A percentile compares a stretch with the other conserved stretches of the same genome.
These are phyloP conservation scores for Falcunculus frontatus DNA, from an alignment of 2,113 vertebrate species.

Conservation along the genomic window DNA sequence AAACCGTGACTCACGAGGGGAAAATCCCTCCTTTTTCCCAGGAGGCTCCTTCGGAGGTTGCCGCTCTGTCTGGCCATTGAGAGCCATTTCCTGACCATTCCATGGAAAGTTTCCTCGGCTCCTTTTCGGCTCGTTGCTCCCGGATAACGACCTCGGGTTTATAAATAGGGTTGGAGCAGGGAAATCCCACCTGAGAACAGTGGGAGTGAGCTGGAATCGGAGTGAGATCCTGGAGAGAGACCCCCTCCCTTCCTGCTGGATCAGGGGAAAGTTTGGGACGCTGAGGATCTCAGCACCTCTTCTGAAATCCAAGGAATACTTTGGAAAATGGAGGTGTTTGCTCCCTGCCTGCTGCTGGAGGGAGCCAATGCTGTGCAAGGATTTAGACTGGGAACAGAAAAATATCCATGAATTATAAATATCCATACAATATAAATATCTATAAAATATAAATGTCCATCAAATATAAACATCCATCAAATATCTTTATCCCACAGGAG, in stretches of 20 bases:
- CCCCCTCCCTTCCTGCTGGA: not conserved
- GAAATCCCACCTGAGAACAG: not conserved
- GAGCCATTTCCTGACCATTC: constrained; percentile 19
- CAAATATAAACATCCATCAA: not conserved
- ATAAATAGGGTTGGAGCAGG: not conserved
- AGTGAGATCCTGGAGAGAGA: not conserved
- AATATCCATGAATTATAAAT: not conserved
- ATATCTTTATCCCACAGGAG: not conserved
- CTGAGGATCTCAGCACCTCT: not conserved
- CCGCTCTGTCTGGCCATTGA: not conserved
- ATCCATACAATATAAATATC: too few species aligned
- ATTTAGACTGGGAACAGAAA: accelerated
- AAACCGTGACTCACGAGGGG: not conserved
- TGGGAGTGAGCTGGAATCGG: not conserved
- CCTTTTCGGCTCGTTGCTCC: not conserved
- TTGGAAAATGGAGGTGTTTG: not conserved
- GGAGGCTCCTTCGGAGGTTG: constrained; percentile 1
- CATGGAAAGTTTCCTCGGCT: constrained; percentile 1
- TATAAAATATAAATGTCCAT: not conserved
- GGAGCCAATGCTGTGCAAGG: too few species aligned
- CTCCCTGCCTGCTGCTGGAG: not conserved
- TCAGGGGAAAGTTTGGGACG: not conserved
- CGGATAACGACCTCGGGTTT: not conserved
- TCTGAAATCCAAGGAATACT: not conserved
- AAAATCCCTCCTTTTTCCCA: not conserved